Evolutionary conservation across 2,797 vertebrate species (phyloP).

Genomic region (Sandelia bainsii): DNA sequence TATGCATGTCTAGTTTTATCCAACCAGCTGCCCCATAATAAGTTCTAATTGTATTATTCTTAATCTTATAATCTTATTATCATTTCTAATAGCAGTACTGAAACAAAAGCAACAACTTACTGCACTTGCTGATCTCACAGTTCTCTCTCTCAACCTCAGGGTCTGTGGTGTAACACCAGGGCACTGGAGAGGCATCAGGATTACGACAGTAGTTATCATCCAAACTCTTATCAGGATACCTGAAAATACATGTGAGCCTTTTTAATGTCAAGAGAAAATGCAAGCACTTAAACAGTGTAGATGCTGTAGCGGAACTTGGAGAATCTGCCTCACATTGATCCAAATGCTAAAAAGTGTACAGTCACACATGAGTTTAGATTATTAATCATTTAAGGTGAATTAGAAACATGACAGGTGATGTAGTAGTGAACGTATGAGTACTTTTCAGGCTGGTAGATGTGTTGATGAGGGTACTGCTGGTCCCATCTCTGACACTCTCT

Average conservation of each 20-base stretch:
- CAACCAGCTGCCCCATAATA: not conserved
- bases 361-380: not conserved
- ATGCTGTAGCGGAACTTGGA: not conserved
- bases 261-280: not conserved
- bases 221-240: slow-evolving; percentile 94
- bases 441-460: slow-evolving; percentile 95
- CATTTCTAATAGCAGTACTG: not conserved
- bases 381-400: not conserved
- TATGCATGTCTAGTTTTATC: not conserved
- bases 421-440: slow-evolving; percentile 58
- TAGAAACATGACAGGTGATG: not conserved
- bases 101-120: slow-evolving; percentile 78
- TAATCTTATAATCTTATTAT: not conserved
- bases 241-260: not conserved
- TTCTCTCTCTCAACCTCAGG: slow-evolving; percentile 86
- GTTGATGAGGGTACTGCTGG: slow-evolving; percentile 92
- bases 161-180: slow-evolving; percentile 97
- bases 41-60: not conserved
- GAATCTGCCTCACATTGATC: not conserved
- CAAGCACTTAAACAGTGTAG: not conserved
- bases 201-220: slow-evolving; percentile 98
- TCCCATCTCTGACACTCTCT: slow-evolving; percentile 97
- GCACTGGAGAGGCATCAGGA: slow-evolving; percentile 92
- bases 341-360: not conserved
- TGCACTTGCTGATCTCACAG: slow-evolving; percentile 90